Evolutionary conservation across 2,113 vertebrate species (phyloP).

Genomic region (Myrmophylax atrothorax): DNA sequence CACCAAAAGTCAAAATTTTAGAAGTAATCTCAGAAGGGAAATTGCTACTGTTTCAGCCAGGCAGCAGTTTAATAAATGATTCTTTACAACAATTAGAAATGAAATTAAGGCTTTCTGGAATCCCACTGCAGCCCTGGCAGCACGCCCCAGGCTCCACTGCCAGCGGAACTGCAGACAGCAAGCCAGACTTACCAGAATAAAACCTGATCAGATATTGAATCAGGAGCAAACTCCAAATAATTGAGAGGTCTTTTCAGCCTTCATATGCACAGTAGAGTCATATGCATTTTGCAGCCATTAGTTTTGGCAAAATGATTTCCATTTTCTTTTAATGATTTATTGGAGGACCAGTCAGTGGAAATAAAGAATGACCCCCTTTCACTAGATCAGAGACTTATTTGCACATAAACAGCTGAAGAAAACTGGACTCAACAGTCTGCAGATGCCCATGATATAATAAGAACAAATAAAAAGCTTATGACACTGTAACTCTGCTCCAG

Average conservation of each 20-base stretch:
- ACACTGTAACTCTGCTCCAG: slow-evolving; percentile 52
- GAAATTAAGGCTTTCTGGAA: slow-evolving; percentile 41
- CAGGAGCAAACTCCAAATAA: background rate
- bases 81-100: slow-evolving; percentile 29
- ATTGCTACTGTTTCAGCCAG: background rate
- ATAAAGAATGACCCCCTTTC: slow-evolving; percentile 11
- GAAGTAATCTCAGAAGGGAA: background rate
- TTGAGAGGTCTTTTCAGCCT: background rate
- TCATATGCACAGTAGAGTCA: background rate
- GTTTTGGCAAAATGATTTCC: background rate
- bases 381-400: slow-evolving; percentile 4
- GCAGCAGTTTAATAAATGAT: slow-evolving; percentile 12
- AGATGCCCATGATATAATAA: slow-evolving; percentile 48
- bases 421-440: slow-evolving; percentile 37
- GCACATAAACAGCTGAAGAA: slow-evolving; percentile 49
- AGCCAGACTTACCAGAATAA: slow-evolving; percentile 12
- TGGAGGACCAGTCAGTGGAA: background rate
- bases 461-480: slow-evolving; percentile 67
- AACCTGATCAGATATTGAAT: background rate
- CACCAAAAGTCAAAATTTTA: background rate
- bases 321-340: slow-evolving; percentile 27
- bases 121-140: slow-evolving; percentile 39
- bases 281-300: background rate
- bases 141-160: background rate
- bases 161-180: background rate